Evolutionary conservation across 2,888 invertebrate species (phyloP), one percentile per base, ranked within the genome.

Genomic region (Ferrisia virgata): DNA sequence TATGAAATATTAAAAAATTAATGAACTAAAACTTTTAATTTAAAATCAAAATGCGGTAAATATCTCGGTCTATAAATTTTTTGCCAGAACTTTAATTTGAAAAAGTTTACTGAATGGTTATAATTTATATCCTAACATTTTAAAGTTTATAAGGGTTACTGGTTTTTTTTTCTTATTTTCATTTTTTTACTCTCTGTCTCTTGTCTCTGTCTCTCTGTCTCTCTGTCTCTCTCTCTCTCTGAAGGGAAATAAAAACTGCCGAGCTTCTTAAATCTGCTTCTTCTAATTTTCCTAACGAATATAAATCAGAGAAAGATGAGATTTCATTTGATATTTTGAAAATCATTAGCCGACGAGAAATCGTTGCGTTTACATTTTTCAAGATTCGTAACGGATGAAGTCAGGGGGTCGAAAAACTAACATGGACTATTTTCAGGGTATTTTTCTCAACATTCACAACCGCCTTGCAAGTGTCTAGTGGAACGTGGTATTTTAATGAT

Each of bases 281-380:
- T 79, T 79, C 79, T 79, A 79, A 79, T 79, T 79, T 79, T 47
- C 36, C 47, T 47, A 40, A 79, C 40, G 79, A 79, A 79, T 79
- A 79, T 79, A 79, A 79, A 79, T 79, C 79, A 79, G 79, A 79
- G 79, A 79, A 79, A 79, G 79, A 79, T 79, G 79, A 79, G 79
- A 79, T 79, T 79, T 79, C 39, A 79, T 79, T 47, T 79, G 79
- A 79, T 79, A 79, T 79, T 76, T 79, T 79, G 40, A 79, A 79
- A 79, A 79, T 79, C 79, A 79, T 79, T 79, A 79, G 43, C 28
- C 79, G n/a, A 28, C 47, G 40, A 22, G 47, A 25, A 78, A 78
- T 39, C 78, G 78, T n/a, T 43, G 79, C 25, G 40, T 47, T n/a
- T n/a, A n/a, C n/a, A 78, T 78, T n/a, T 72, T 72, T 36, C n/a